phyloP scores from a whole-genome alignment of 2,888 invertebrate species.

The Temnothorax ravouxi region DNA sequence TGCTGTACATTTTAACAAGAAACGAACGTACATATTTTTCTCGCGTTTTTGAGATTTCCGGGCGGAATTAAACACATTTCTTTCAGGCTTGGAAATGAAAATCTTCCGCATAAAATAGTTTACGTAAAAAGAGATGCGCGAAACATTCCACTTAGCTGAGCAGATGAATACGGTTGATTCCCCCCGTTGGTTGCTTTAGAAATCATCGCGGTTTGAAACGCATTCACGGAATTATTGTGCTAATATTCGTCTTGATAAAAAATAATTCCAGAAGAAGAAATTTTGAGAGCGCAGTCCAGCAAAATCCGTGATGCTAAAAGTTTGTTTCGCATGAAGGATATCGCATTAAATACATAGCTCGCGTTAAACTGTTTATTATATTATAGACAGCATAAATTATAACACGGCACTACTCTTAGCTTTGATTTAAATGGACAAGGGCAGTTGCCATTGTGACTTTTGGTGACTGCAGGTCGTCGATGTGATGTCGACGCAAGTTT shows the following conservation, averaged over 20 bases:
- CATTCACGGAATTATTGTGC: not conserved
- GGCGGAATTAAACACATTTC: slow-evolving; percentile 33
- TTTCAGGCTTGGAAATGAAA: not conserved
- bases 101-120: slow-evolving; percentile 29
- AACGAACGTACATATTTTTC: slow-evolving; percentile 5
- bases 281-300: too few species aligned
- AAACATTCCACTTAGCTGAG: not conserved
- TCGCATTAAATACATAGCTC: not conserved
- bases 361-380: not conserved
- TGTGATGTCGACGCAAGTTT: slow-evolving; percentile 34
- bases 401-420: not conserved
- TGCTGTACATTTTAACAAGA: slow-evolving; percentile 26
- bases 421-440: not conserved
- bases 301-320: not conserved
- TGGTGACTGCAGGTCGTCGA: slow-evolving; percentile 1
- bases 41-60: slow-evolving; percentile 16
- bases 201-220: not conserved
- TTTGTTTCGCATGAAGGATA: not conserved
- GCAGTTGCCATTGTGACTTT: not conserved
- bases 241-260: not conserved
- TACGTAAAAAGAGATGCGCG: slow-evolving; percentile 18
- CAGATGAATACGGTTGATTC: not conserved
- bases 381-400: slow-evolving; percentile 9
- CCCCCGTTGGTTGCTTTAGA: slow-evolving; percentile 10
- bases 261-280: not conserved